These are phyloP conservation scores for Scaptomyza parva DNA, from an alignment of 2,888 invertebrate genomes.

Conservation along the genomic window DNA sequence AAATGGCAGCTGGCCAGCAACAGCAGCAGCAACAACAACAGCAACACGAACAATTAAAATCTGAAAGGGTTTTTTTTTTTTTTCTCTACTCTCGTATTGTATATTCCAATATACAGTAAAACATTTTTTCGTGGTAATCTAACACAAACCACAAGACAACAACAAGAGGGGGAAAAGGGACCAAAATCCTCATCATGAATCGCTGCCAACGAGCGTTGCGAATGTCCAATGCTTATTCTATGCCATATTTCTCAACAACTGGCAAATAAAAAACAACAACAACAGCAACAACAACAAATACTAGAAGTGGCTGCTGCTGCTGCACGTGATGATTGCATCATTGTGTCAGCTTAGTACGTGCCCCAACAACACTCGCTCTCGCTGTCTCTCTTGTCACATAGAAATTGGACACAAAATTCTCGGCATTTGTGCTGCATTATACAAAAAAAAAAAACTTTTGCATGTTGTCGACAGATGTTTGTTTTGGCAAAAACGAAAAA, in stretches of 20 bases:
- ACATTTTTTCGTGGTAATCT: conserved; percentile 60
- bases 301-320: conserved; percentile 40
- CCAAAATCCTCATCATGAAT: conserved; percentile 73
- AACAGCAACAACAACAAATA: conserved; percentile 51
- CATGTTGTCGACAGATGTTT: conserved; percentile 62
- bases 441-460: conserved; percentile 67
- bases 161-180: conserved; percentile 14
- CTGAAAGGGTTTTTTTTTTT: conserved; percentile 78
- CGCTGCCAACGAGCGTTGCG: conserved; percentile 62
- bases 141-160: conserved; percentile 64
- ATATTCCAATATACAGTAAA: conserved; percentile 6
- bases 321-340: conserved; percentile 83
- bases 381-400: conserved; percentile 75
- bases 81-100: conserved; percentile 7
- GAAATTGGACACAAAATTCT: conserved; percentile 64
- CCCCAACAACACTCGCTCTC: conserved; percentile 64
- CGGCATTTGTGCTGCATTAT: conserved; percentile 66
- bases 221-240: conserved; percentile 53
- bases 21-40: conserved; percentile 19
- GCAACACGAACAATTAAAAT: conserved; percentile 74
- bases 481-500: conserved; percentile 23
- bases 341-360: conserved; percentile 83
- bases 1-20: conserved; percentile 58
- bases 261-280: conserved; percentile 23
- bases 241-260: conserved; percentile 48